These are phyloP conservation scores for Strigops habroptila DNA, from an alignment of 2,113 vertebrate genomes.

Conservation along the genomic window DNA sequence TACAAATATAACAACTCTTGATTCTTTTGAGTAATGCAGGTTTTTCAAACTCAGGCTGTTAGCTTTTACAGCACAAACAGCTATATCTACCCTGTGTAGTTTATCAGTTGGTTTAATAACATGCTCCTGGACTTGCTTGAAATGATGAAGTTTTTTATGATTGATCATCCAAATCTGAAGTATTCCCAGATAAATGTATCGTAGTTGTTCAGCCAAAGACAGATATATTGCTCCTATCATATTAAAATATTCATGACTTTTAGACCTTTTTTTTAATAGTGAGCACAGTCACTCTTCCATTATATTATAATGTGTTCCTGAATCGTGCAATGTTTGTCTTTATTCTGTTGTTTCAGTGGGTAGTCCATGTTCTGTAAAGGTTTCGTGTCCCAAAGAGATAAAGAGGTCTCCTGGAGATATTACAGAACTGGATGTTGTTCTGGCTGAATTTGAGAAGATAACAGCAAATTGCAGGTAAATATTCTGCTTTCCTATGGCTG, in stretches of 20 bases:
- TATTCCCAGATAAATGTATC: not conserved
- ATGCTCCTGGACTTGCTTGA: not conserved
- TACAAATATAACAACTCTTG: not conserved
- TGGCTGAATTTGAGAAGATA: slow-evolving; percentile 72
- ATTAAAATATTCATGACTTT: not conserved
- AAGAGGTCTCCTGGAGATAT: slow-evolving; percentile 59
- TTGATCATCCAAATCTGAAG: not conserved
- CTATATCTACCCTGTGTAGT: not conserved
- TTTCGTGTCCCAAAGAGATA: slow-evolving; percentile 63
- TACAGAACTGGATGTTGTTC: slow-evolving; percentile 75
- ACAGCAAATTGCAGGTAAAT: slow-evolving; percentile 74
- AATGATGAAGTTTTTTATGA: not conserved
- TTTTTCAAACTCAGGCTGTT: not conserved
- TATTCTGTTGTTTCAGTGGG: slow-evolving; percentile 43
- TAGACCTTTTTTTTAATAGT: not conserved
- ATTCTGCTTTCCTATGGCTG: not conserved
- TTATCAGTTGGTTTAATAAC: not conserved
- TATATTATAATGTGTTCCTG: not conserved
- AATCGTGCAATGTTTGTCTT: not conserved
- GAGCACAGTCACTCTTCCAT: not conserved
- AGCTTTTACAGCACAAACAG: not conserved
- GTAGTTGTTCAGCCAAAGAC: not conserved
- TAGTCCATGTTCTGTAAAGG: not conserved
- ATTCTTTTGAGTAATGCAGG: not conserved
- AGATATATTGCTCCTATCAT: not conserved